Evolutionary conservation across 35 echinoderm and acorn worm species (phyloP).

Genomic region (Eucidaris tribuloides): DNA sequence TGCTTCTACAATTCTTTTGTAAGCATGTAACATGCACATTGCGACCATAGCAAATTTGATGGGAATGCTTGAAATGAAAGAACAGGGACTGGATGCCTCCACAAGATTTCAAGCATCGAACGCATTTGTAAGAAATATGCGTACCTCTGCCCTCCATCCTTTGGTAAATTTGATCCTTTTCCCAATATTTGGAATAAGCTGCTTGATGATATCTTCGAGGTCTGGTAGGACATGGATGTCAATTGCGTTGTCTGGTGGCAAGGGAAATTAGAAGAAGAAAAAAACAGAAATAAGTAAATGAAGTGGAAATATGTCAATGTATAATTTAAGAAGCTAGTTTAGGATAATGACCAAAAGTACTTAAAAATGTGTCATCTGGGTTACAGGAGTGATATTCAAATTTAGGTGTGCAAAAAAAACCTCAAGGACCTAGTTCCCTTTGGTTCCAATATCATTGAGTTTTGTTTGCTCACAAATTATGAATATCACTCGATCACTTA

Average conservation of each 20-base stretch:
- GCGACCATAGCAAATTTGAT: neutral
- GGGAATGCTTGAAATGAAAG: neutral
- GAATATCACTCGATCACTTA: too few species aligned
- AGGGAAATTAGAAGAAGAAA: neutral
- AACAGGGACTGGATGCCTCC: neutral
- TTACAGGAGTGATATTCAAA: too few species aligned
- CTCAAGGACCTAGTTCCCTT: too few species aligned
- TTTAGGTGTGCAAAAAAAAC: too few species aligned
- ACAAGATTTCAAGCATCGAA: neutral
- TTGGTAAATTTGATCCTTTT: neutral
- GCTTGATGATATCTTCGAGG: neutral
- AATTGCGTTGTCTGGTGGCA: neutral
- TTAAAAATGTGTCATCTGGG: too few species aligned
- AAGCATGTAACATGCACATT: neutral
- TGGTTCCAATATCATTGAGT: too few species aligned
- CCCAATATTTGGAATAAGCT: neutral
- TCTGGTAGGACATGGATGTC: slow-evolving; percentile 11
- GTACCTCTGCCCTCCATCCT: neutral
- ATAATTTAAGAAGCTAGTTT: neutral
- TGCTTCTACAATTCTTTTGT: neutral
- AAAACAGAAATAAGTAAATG: neutral
- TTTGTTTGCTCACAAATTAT: too few species aligned
- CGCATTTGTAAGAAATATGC: neutral
- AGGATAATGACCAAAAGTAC: neutral
- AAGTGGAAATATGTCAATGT: neutral